Percentiles rank a stretch among this genome's conserved stretches.
These are phyloP conservation scores for Cacatua alba DNA, from an alignment of 2,113 vertebrate genomes.

Conservation along the genomic window DNA sequence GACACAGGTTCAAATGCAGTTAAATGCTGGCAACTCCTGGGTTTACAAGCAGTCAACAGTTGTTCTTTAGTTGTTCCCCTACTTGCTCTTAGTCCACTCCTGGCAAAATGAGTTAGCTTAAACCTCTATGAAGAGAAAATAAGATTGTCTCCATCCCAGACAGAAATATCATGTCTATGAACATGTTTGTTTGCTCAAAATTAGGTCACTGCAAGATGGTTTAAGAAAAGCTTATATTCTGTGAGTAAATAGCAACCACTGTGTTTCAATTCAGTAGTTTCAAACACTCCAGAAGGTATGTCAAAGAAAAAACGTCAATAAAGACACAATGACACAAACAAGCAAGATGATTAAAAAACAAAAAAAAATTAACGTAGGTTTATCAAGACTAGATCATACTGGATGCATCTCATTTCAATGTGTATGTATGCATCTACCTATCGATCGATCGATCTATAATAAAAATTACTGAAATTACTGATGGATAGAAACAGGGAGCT, in stretches of 20 bases:
- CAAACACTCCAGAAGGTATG: not conserved
- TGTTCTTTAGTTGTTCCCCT: not conserved
- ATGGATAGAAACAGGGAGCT: not conserved
- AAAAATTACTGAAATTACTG: not conserved
- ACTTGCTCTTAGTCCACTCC: not conserved
- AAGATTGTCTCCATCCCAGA: not conserved
- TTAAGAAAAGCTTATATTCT: not conserved
- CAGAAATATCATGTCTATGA: not conserved
- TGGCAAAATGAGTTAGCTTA: not conserved
- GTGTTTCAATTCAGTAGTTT: not conserved
- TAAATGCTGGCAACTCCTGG: not conserved
- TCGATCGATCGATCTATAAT: not conserved
- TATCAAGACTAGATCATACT: not conserved
- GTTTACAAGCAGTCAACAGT: fast-evolving
- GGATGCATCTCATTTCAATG: not conserved
- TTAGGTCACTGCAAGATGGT: fast-evolving
- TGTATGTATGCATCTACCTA: not conserved
- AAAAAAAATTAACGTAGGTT: not conserved
- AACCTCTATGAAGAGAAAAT: not conserved
- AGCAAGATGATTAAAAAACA: not conserved
- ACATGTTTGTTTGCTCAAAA: not conserved
- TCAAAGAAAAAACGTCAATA: not conserved
- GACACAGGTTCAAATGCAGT: fast-evolving
- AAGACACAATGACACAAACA: not conserved
- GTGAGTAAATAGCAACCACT: not conserved